A percentile compares a stretch with the other conserved stretches of the same genome.
phyloP scores from a whole-genome alignment of 2,888 invertebrate genomes.

The Pammene aurita region DNA sequence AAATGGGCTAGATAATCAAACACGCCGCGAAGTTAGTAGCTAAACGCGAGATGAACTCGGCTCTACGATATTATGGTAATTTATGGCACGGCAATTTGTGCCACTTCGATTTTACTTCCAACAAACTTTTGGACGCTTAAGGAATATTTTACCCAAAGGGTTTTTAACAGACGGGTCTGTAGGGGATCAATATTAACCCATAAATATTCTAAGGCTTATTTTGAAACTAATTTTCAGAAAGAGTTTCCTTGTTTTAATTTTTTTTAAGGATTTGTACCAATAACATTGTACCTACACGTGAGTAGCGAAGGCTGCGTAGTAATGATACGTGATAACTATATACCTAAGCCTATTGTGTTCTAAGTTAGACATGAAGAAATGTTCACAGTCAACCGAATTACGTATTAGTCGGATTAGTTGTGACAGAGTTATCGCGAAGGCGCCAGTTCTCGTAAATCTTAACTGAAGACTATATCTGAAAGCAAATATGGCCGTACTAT shows the following conservation, averaged over 20 bases:
- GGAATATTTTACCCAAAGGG: slow-evolving; percentile 61
- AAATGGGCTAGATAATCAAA: slow-evolving; percentile 75
- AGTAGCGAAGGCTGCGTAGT: slow-evolving; percentile 63
- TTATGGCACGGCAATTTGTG: slow-evolving; percentile 78
- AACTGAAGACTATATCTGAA: slow-evolving; percentile 79
- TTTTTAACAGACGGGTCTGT: slow-evolving; percentile 54
- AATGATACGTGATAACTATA: slow-evolving; percentile 76
- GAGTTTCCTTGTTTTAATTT: slow-evolving; percentile 47
- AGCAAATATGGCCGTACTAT: slow-evolving; percentile 82
- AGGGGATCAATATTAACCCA: slow-evolving; percentile 60
- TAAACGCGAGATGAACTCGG: slow-evolving; percentile 80
- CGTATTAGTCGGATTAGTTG: slow-evolving; percentile 78
- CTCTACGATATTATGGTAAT: slow-evolving; percentile 79
- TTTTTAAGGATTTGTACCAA: slow-evolving; percentile 52
- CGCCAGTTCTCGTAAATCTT: slow-evolving; percentile 80
- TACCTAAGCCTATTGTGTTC: slow-evolving; percentile 75
- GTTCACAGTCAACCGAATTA: slow-evolving; percentile 80
- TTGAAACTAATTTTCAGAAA: slow-evolving; percentile 51
- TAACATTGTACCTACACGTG: slow-evolving; percentile 53
- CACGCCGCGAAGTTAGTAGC: slow-evolving; percentile 70
- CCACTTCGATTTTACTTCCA: slow-evolving; percentile 69
- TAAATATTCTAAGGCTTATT: slow-evolving; percentile 50
- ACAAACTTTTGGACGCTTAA: slow-evolving; percentile 67
- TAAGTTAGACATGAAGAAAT: slow-evolving; percentile 68
- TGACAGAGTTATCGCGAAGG: slow-evolving; percentile 78